phyloP scores from a whole-genome alignment of 2,113 vertebrate species.

The human region GRCh38 chr3:29435001-29435500 shows the following conservation, averaged over 20 bases:
- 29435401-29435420: neutral
- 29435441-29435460: neutral
- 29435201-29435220: neutral
- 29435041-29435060: neutral
- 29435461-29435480: neutral
- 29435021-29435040: neutral
- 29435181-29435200: fast-evolving
- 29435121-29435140: neutral
- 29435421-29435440: neutral
- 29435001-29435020: neutral
- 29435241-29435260: neutral
- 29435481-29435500: neutral
- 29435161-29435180: neutral
- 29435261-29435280: neutral
- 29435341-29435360: neutral
- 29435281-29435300: neutral
- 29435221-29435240: neutral
- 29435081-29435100: neutral
- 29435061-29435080: neutral
- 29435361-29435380: neutral
- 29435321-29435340: neutral
- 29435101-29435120: neutral
- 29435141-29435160: neutral
- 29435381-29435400: neutral
- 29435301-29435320: neutral